These are phyloP conservation scores for Glyptemys insculpta DNA, from an alignment of 2,797 vertebrate species.

Conservation along the genomic window DNA sequence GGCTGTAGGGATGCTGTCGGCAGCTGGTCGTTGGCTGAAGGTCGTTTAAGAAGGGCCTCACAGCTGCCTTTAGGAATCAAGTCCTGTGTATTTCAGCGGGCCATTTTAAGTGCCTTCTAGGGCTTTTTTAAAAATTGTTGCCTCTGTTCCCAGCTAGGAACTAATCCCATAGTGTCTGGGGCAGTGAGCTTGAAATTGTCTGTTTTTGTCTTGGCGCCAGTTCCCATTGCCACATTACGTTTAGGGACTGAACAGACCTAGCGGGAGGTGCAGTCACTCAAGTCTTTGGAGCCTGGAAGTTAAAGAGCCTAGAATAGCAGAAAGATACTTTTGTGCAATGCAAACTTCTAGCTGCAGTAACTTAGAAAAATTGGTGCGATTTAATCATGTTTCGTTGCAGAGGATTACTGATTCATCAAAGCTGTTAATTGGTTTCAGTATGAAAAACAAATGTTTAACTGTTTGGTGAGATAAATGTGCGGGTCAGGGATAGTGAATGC, in stretches of 20 bases:
- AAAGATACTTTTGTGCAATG: background rate
- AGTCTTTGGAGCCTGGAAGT: fast-evolving
- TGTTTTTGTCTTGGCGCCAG: background rate
- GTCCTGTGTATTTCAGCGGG: background rate
- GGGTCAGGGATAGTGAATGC: background rate
- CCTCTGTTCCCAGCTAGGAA: background rate
- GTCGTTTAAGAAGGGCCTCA: background rate
- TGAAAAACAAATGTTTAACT: constrained; percentile 40
- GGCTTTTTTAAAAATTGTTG: background rate
- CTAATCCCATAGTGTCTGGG: background rate
- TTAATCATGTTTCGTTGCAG: constrained; percentile 6
- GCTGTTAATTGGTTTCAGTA: constrained; percentile 16
- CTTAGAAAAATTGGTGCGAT: background rate
- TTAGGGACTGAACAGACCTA: background rate
- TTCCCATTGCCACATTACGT: background rate
- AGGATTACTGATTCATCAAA: constrained; percentile 35
- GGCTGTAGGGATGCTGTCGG: background rate
- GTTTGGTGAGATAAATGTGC: constrained; percentile 27
- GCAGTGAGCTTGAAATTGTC: background rate
- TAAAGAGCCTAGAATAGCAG: background rate
- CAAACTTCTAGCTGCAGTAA: constrained; percentile 5
- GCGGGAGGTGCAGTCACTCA: background rate
- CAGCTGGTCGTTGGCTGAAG: background rate
- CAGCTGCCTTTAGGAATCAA: background rate
- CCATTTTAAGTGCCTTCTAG: background rate